phyloP scores from a whole-genome alignment of 64 coral and sea anemone genomes.

The Cladopsammia gracilis region DNA sequence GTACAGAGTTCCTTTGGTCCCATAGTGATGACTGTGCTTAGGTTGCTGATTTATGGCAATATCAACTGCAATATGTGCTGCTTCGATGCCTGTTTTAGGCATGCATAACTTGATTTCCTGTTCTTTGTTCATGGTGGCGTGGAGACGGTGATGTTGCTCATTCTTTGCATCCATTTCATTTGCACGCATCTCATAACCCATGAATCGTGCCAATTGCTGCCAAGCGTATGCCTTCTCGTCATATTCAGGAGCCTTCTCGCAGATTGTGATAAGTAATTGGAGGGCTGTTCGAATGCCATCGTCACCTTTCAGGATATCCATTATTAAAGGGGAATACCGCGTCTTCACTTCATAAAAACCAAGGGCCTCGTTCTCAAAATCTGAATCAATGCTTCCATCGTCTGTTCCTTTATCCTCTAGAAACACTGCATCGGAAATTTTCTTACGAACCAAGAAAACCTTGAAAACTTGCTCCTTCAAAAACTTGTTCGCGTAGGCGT shows the following conservation, averaged over 20 bases:
- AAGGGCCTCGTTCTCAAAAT: conserved; percentile 1
- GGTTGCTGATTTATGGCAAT: conserved; percentile 40
- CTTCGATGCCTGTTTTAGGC: conserved; percentile 39
- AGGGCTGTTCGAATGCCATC: conserved; percentile 8
- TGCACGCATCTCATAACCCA: conserved; percentile 30
- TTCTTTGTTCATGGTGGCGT: not conserved
- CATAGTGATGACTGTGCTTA: conserved; percentile 42
- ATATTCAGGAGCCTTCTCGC: not conserved
- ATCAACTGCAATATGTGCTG: conserved; percentile 52
- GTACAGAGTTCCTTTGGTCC: conserved; percentile 49
- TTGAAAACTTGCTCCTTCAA: conserved; percentile 32
- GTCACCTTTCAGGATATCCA: not conserved
- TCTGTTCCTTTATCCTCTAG: not conserved
- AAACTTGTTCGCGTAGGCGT: conserved; percentile 24
- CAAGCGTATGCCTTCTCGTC: conserved; percentile 56
- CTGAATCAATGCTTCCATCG: not conserved
- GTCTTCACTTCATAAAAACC: conserved; percentile 22
- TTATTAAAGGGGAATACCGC: conserved; percentile 33
- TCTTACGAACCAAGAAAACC: conserved; percentile 21
- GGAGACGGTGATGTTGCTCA: not conserved
- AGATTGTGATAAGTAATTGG: conserved; percentile 23
- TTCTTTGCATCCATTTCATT: conserved; percentile 28
- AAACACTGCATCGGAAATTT: conserved; percentile 47
- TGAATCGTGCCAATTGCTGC: conserved; percentile 56
- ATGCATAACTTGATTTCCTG: not conserved